phyloP scores from a whole-genome alignment of 2,888 invertebrate genomes.

The Nycteola revayana region DNA sequence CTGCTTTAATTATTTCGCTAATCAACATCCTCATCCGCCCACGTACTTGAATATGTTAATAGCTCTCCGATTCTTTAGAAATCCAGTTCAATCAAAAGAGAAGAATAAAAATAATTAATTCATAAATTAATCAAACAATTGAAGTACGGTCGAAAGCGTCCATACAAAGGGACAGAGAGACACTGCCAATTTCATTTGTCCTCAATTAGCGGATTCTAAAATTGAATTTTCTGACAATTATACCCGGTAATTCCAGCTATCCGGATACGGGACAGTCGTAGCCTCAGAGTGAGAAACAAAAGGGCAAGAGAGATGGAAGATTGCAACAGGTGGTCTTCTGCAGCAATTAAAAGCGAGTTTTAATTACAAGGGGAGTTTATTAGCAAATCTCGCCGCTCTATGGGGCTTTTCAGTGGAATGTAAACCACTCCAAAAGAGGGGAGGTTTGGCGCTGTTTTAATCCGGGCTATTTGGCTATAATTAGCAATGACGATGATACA shows the following conservation, averaged over 20 bases:
- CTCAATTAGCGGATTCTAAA: constrained; percentile 70
- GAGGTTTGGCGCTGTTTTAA: constrained; percentile 32
- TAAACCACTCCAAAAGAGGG: constrained; percentile 63
- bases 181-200: constrained; percentile 74
- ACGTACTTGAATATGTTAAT: constrained; percentile 4
- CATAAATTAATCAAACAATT: constrained; percentile 68
- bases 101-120: constrained; percentile 58
- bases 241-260: constrained; percentile 51
- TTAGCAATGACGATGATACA: constrained; percentile 30
- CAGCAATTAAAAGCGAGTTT: constrained; percentile 78
- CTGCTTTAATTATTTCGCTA: constrained; percentile 1
- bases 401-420: constrained; percentile 67
- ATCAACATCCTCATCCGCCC: constrained; percentile 2
- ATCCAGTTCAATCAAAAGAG: too few species aligned
- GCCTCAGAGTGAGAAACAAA: constrained; percentile 53
- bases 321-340: constrained; percentile 78
- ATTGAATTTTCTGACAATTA: constrained; percentile 77
- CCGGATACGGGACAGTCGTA: constrained; percentile 76
- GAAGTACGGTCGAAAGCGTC: constrained; percentile 53
- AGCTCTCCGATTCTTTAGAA: too few species aligned
- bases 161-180: constrained; percentile 62
- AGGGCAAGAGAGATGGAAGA: constrained; percentile 37
- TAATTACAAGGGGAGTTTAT: constrained; percentile 81
- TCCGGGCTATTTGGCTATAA: constrained; percentile 31
- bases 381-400: constrained; percentile 69